These are phyloP conservation scores for Tiliqua scincoides DNA, from an alignment of 2,113 vertebrate genomes.

Conservation along the genomic window DNA sequence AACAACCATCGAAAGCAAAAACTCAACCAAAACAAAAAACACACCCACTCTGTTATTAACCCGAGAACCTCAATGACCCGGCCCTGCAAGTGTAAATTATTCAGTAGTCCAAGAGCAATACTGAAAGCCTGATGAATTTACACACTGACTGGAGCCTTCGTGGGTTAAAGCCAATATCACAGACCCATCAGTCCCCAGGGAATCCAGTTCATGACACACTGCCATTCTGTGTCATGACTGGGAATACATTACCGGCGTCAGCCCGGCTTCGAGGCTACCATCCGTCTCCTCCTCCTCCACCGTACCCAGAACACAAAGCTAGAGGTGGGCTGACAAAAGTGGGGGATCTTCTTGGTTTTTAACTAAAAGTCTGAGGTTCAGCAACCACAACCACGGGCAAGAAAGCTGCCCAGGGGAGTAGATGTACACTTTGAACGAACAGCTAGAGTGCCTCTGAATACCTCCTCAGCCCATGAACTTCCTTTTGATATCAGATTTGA, in stretches of 20 bases:
- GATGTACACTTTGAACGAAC: background rate
- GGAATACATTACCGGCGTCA: slow-evolving; percentile 83
- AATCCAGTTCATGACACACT: slow-evolving; percentile 67
- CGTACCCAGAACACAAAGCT: background rate
- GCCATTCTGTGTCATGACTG: slow-evolving; percentile 81
- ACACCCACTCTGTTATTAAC: slow-evolving; percentile 95
- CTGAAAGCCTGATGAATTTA: slow-evolving; percentile 86
- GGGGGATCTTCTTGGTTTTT: too few species aligned
- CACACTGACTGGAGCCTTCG: slow-evolving; percentile 69
- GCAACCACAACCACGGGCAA: background rate
- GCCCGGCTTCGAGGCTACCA: background rate
- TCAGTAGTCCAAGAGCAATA: slow-evolving; percentile 87
- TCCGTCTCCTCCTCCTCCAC: background rate
- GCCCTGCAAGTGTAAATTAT: slow-evolving; percentile 93
- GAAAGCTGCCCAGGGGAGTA: background rate
- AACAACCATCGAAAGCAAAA: slow-evolving; percentile 77
- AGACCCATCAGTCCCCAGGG: slow-evolving; percentile 69
- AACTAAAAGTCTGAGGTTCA: background rate
- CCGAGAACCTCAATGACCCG: slow-evolving; percentile 86
- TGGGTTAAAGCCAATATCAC: slow-evolving; percentile 84
- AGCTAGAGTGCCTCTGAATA: background rate
- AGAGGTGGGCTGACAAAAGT: too few species aligned
- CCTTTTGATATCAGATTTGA: background rate
- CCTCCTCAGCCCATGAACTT: background rate
- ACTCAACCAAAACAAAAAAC: background rate